Percentiles rank a stretch among this genome's conserved stretches.
Conservation (phyloP, 1,140 invertebrate genomes). For the Scaptomyza montana region DNA sequence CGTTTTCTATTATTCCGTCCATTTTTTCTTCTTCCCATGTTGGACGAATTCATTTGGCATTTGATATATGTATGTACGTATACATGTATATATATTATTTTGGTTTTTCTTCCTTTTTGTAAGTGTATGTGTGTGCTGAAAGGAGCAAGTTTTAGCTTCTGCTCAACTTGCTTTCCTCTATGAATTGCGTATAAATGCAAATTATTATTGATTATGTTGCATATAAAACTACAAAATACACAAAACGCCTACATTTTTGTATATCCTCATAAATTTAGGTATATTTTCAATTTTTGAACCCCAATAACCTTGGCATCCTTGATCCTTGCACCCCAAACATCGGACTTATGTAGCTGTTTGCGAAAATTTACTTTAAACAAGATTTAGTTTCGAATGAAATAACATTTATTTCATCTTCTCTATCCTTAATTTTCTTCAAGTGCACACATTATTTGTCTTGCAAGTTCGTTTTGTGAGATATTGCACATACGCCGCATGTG, state of each 20-base stretch:
- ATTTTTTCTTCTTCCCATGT: conserved; percentile 18
- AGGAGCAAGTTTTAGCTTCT: conserved; percentile 23
- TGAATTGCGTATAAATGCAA: conserved; percentile 65
- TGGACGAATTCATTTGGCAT: conserved; percentile 56
- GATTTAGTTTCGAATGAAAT: conserved; percentile 41
- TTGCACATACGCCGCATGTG: conserved; percentile 58
- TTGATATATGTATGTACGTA: conserved; percentile 34
- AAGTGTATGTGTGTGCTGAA: conserved; percentile 24
- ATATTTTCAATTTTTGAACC: conserved; percentile 41
- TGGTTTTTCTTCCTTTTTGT: conserved; percentile 24
- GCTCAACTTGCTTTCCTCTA: conserved; percentile 42
- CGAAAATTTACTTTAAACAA: conserved; percentile 18
- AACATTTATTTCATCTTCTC: conserved; percentile 51
- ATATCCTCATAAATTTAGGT: conserved; percentile 41
- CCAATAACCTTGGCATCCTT: conserved; percentile 26
- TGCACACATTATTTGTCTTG: conserved; percentile 19
- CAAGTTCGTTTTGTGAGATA: conserved; percentile 44
- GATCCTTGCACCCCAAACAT: background rate
- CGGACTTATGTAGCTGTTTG: background rate
- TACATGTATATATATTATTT: conserved; percentile 7
- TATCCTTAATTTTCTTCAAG: background rate
- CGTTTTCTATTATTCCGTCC: conserved; percentile 26
- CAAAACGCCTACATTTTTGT: background rate
- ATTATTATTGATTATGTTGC: conserved; percentile 80
- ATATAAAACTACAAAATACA: conserved; percentile 60